phyloP scores from a whole-genome alignment of 2,113 vertebrate species.

The Salvelinus fontinalis region DNA sequence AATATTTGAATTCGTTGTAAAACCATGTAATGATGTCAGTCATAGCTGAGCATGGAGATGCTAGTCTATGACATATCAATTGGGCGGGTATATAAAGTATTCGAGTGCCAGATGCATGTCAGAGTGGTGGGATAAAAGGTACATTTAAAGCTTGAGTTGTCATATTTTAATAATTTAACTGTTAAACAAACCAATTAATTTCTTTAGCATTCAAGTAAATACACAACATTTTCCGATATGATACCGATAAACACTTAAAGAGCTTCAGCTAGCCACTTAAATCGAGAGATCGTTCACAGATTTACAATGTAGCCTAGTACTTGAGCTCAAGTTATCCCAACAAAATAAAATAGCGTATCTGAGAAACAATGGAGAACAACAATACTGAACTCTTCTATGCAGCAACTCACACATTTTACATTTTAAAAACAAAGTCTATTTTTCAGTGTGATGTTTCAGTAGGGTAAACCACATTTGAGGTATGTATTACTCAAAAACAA shows the following conservation, averaged over 20 bases:
- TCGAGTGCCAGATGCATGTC: too few species aligned
- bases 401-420: not conserved
- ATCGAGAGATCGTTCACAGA: not conserved
- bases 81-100: too few species aligned
- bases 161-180: not conserved
- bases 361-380: not conserved
- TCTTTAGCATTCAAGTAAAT: not conserved
- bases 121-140: too few species aligned
- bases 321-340: not conserved
- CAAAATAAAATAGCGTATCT: not conserved
- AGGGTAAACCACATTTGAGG: not conserved
- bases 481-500: not conserved
- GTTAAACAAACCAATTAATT: not conserved
- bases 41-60: too few species aligned
- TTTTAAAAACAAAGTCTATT: not conserved
- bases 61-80: too few species aligned
- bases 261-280: not conserved
- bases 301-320: not conserved
- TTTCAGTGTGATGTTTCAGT: not conserved
- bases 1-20: too few species aligned
- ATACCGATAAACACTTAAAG: not conserved
- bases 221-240: not conserved
- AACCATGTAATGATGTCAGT: too few species aligned
- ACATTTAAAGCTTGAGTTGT: too few species aligned
- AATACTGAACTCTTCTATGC: constrained; percentile 20